phyloP scores from a whole-genome alignment of 92 coral and sea anemone species.

The Zoanthus solanderi region DNA sequence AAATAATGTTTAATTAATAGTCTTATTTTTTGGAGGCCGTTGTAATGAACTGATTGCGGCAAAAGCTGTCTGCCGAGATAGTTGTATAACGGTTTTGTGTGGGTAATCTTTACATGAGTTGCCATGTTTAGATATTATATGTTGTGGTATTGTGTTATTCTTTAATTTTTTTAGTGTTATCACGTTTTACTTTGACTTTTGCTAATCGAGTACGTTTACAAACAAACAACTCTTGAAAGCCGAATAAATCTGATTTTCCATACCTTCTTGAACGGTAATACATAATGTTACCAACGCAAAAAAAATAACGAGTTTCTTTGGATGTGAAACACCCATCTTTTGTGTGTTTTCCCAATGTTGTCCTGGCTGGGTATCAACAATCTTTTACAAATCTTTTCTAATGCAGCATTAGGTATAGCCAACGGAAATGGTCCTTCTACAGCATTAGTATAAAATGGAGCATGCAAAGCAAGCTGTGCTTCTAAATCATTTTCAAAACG shows the following conservation, averaged over 20 bases:
- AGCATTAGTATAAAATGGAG: not conserved
- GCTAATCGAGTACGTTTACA: not conserved
- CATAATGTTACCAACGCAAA: not conserved
- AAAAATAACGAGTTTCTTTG: not conserved
- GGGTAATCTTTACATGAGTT: not conserved
- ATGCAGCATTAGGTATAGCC: not conserved
- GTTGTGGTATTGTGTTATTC: not conserved
- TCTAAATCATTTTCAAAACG: constrained; percentile 25
- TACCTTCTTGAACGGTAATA: constrained; percentile 21
- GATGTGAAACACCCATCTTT: not conserved
- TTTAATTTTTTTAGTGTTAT: not conserved
- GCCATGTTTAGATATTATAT: not conserved
- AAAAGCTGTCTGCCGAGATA: not conserved
- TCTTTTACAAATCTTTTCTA: not conserved
- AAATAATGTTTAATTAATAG: not conserved
- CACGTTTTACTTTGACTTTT: not conserved
- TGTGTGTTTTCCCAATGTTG: not conserved
- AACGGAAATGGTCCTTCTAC: constrained; percentile 10
- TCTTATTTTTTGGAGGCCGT: not conserved
- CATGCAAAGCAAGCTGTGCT: not conserved
- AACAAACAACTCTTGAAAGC: constrained; percentile 1
- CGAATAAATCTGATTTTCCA: constrained; percentile 23
- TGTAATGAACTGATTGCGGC: not conserved
- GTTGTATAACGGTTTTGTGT: not conserved
- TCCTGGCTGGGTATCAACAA: not conserved